phyloP scores from a whole-genome alignment of 2,888 invertebrate genomes.

The Hydriomena furcata region DNA sequence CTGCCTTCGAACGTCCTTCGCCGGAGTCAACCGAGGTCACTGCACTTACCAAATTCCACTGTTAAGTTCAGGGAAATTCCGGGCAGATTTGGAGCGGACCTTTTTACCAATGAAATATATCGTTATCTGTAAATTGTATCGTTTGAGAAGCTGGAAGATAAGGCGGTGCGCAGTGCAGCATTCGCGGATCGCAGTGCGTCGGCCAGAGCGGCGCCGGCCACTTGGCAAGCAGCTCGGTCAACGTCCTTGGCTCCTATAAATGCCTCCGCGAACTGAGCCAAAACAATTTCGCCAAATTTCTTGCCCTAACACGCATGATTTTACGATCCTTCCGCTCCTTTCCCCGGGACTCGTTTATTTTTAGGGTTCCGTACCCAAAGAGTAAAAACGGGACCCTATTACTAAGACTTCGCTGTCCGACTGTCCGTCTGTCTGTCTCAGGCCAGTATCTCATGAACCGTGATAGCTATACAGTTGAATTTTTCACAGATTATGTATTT shows the following conservation, averaged over 20 bases:
- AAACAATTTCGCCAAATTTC: slow-evolving; percentile 81
- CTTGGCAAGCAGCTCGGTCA: slow-evolving; percentile 80
- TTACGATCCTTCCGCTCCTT: slow-evolving; percentile 67
- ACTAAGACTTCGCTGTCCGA: no score
- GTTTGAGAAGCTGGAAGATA: slow-evolving; percentile 55
- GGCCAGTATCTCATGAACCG: no score
- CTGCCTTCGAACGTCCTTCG: slow-evolving; percentile 53
- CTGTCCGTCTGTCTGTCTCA: no score
- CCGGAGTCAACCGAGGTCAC: slow-evolving; percentile 24
- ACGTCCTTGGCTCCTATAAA: slow-evolving; percentile 74
- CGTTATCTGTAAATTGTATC: slow-evolving; percentile 65
- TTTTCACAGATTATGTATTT: no score
- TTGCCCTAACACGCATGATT: slow-evolving; percentile 76
- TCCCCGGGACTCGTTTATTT: slow-evolving; percentile 62
- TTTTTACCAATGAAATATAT: slow-evolving; percentile 68
- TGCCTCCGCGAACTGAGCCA: slow-evolving; percentile 74
- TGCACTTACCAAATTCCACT: slow-evolving; percentile 29
- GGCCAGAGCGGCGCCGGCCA: slow-evolving; percentile 76
- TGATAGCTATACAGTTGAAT: no score
- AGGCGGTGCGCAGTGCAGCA: slow-evolving; percentile 77
- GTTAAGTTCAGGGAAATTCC: slow-evolving; percentile 35
- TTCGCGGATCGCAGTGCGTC: slow-evolving; percentile 71
- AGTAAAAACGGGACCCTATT: no score
- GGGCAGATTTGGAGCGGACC: slow-evolving; percentile 45
- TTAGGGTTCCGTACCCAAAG: no score